Percentiles rank a stretch among this genome's conserved stretches.
phyloP scores from a whole-genome alignment of 2,113 vertebrate species.

The Romanogobio albipinnatus region DNA sequence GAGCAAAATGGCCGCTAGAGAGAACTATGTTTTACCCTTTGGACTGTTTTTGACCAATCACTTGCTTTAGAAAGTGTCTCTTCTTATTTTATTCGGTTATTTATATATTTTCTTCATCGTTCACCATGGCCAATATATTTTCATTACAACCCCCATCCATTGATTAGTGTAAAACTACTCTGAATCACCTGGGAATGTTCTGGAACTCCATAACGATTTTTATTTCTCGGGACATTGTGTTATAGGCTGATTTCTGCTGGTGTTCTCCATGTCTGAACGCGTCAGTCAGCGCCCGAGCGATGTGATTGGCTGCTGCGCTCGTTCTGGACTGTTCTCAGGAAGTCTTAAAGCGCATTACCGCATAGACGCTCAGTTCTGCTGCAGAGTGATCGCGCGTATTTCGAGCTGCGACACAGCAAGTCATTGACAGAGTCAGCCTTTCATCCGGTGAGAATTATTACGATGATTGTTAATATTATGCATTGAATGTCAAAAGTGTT shows the following conservation, averaged over 20 bases:
- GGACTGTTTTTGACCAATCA: neutral
- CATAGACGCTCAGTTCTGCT: neutral
- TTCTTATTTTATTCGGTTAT: neutral
- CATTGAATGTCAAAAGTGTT: neutral
- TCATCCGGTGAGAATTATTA: neutral
- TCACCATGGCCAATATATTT: neutral
- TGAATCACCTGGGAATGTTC: neutral
- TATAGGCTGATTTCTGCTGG: neutral
- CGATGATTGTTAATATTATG: neutral
- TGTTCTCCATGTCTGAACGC: neutral
- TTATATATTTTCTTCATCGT: neutral
- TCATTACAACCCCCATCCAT: neutral
- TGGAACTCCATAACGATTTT: neutral
- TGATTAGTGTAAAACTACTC: neutral
- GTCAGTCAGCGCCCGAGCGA: neutral
- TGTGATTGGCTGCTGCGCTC: constrained; percentile 53
- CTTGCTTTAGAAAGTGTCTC: neutral
- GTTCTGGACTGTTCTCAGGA: constrained; percentile 63
- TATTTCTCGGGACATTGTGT: neutral
- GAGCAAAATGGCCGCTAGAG: neutral
- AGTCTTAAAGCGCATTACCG: neutral
- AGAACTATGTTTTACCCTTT: neutral
- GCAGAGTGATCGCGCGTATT: neutral
- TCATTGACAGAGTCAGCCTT: neutral
- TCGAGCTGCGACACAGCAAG: neutral